Percentiles rank a stretch among this genome's conserved stretches.
These are phyloP conservation scores for Chrysemys picta DNA, from an alignment of 2,113 vertebrate genomes.

Conservation along the genomic window DNA sequence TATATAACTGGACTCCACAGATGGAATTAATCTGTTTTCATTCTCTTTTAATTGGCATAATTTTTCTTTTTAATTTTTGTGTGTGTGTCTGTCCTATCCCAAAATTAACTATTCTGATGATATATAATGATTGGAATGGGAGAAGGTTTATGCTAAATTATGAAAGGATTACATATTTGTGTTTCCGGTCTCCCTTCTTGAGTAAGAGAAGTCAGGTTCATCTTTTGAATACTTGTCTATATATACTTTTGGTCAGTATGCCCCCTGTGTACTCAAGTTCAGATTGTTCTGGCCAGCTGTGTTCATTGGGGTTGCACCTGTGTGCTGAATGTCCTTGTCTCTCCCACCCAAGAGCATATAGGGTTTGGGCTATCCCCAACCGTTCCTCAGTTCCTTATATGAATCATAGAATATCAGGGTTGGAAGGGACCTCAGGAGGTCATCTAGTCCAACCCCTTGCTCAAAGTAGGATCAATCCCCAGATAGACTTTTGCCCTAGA, in stretches of 20 bases:
- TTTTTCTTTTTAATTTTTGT: constrained; percentile 32
- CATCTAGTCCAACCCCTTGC: too few species aligned
- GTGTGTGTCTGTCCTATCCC: not conserved
- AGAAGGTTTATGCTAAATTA: constrained; percentile 15
- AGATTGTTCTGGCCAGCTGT: not conserved
- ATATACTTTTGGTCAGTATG: not conserved
- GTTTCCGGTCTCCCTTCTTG: not conserved
- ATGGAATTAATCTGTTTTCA: not conserved
- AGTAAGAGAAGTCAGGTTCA: not conserved
- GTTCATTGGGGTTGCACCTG: not conserved
- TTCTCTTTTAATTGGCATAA: not conserved
- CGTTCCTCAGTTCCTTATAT: constrained; percentile 54
- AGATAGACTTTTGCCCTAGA: too few species aligned
- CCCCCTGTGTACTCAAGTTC: not conserved
- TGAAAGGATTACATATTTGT: not conserved
- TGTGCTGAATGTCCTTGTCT: not conserved
- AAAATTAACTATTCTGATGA: constrained; percentile 30
- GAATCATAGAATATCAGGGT: too few species aligned
- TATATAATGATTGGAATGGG: not conserved
- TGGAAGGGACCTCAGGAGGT: too few species aligned
- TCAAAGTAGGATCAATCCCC: too few species aligned
- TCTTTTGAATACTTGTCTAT: not conserved
- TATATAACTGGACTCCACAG: not conserved
- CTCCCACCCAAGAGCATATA: not conserved
- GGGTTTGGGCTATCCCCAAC: constrained; percentile 55